Evolutionary conservation across 2,797 vertebrate species (phyloP), one percentile per base, ranked within the genome.

Genomic region (Rousettus madagascariensis): DNA sequence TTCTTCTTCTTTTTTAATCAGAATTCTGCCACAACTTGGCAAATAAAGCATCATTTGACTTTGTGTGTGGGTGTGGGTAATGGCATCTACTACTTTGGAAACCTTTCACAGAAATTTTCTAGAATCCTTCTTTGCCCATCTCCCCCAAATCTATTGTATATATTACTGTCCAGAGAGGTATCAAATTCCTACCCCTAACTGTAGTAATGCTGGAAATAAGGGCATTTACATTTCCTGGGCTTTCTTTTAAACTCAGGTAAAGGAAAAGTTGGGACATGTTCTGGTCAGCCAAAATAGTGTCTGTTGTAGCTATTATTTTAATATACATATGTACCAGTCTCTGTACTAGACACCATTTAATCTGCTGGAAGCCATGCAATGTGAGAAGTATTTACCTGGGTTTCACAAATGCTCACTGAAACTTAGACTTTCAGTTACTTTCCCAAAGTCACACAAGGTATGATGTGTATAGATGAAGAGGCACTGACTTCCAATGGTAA

Each of bases 321-420:
- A 63, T 71, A 82, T 72, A 46, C 1, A 77, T 15, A 26, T 80
- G 6, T 57, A 7, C 79, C 15, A 36, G 3, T 33, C n/a, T 51
- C 22, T 95, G 41, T 75, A 33, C 26, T 9, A 63, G n/a, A 22
- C 17, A 63, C 2, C 9, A 68, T 63, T 96, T 65, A 68, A 77
- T 88, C 0, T 82, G 2, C 38, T 20, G 6, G 33, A 41, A 88
- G 36, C 11, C 6, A 71, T 38, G 49, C 6, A 9, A 20, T 57
- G 1, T 71, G 43, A 82, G 19, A 85, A 69, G 19, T 24, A 59
- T 61, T 68, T 63, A 68, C 7, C 5, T 3, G n/a, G 1, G 12
- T 85, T 95, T 86, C 38, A 89, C 13, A 90, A 69, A 85, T 26
- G 13, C n/a, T 63, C 69, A 41, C 6, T 49, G 12, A 66, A 0